Base-by-base conservation (phyloP, 2,113 vertebrate species). In the Calidris pugnax region DNA sequence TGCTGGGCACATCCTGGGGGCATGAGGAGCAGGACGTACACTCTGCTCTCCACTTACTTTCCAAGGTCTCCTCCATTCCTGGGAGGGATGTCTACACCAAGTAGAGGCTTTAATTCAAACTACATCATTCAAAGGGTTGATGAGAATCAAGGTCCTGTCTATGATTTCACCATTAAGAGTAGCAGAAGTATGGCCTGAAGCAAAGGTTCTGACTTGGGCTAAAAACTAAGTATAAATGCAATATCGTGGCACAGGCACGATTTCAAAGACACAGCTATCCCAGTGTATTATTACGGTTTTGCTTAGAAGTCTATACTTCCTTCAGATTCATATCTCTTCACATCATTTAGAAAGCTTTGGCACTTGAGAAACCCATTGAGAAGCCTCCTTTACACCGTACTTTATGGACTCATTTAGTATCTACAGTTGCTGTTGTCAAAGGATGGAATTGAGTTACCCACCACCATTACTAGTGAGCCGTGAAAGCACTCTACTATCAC, bases 21-120 rank as follows among this genome's bases (percentile, higher is more conserved):
- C 28, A 74, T 0, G 1, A 66, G 9, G 23, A n/a, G 14, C 30
- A 62, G 24, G 13, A 32, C 2, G 0, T 33, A 33, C 39, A 22
- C 39, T 55, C 2, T 2, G 23, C 10, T 85, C 39, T 76, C 57
- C 35, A 10, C 18, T 57, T 69, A 10, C 67, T 26, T 69, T 35
- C 37, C 43, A 64, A 41, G 18, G 19, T 37, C 48, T 84, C 35
- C 84, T 68, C 43, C 43, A 14, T 64, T 84, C 35, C 18, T 21
- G 33, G 27, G 16, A 51, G 26, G 18, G 33, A 32, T 19, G 21
- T 6, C 33, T 74, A 28, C 21, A 39, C 20, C 27, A 53, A 6
- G 9, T 43, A 53, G 16, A 62, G n/a, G 39, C 32, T 56, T 55
- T 24, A 23, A 41, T 59, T 79, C 55, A 64, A 53, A 47, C 43